A percentile compares a stretch with the other conserved stretches of the same genome.
Evolutionary conservation across 2,797 vertebrate genomes (phyloP).

Genomic region (Eleutherodactylus coqui): DNA sequence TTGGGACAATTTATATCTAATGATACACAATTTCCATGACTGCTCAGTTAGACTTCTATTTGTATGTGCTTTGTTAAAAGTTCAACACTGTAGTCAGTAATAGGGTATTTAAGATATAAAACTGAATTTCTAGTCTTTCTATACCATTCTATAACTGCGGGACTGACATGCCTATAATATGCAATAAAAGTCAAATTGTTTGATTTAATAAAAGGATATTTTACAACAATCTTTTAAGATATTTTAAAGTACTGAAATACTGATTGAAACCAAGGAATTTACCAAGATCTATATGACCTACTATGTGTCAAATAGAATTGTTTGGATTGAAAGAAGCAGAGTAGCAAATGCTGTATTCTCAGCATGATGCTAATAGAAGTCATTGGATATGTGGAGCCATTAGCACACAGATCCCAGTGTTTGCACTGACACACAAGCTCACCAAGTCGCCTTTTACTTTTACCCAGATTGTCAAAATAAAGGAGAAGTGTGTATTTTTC

Average conservation of each 20-base stretch:
- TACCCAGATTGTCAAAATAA: slow-evolving; percentile 64
- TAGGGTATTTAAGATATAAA: background rate
- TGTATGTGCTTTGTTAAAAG: no score
- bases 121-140: background rate
- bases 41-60: no score
- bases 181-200: background rate
- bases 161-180: background rate
- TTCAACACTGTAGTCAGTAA: background rate
- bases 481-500: slow-evolving; percentile 68
- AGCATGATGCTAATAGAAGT: slow-evolving; percentile 33
- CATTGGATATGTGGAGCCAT: slow-evolving; percentile 31
- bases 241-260: background rate
- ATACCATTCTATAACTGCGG: background rate
- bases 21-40: background rate
- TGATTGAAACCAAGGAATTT: background rate
- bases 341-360: slow-evolving; percentile 27
- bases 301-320: slow-evolving; percentile 17
- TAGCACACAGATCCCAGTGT: slow-evolving; percentile 36
- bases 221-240: background rate
- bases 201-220: background rate
- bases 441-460: slow-evolving; percentile 58
- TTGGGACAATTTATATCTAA: background rate
- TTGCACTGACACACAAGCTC: slow-evolving; percentile 46
- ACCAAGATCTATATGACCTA: slow-evolving; percentile 9
- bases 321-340: slow-evolving; percentile 25